Evolutionary conservation across 1,140 invertebrate genomes (phyloP), one percentile per base, ranked within the genome.

Genomic region (Archivesica marissinica): DNA sequence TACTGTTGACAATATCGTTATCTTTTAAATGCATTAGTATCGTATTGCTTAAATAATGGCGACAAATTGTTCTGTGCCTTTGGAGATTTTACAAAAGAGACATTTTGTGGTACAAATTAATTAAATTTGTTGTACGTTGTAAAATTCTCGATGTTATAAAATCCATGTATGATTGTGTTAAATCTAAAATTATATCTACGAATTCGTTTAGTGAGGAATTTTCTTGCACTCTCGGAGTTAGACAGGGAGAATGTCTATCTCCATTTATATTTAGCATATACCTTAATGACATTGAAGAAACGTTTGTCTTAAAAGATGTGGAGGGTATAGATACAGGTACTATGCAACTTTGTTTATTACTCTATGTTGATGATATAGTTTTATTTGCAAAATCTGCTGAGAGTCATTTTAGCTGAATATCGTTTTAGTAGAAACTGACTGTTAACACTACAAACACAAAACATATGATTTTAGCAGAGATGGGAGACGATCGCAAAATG

Each of bases 241-340:
- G 76, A 54, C 77, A 86, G 41, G 77, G 77, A 3, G 68, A 86
- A 50, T 54, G 61, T n/a, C 50, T 86, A 35, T 86, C 84, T 25
- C 76, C 76, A 0, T 52, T 86, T 47, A 23, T 85, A 2, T 86
- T 59, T 74, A 61, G 35, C 13, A 61, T 86, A 20, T 86, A 64
- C 35, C 20, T 80, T n/a, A 80, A 74, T 61, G 68, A 74, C 47
- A 17, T 74, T n/a, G 44, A 80, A 86, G 28, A 44, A 2, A 3
- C 3, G 6, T 64, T 64, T 41, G 11, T 79, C 3, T 2, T 11
- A 25, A 66, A 64, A 7, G 56, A 25, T 41, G 1, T 79, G 20
- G 25, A 64, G 11, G 56, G 54, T 47, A 64, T 41, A 25, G 39
- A 79, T 30, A 17, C 66, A 9, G 30, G 33, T 20, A 66, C 30